Conservation (phyloP, 2,888 invertebrate genomes). For the Idaea dimidiata region DNA sequence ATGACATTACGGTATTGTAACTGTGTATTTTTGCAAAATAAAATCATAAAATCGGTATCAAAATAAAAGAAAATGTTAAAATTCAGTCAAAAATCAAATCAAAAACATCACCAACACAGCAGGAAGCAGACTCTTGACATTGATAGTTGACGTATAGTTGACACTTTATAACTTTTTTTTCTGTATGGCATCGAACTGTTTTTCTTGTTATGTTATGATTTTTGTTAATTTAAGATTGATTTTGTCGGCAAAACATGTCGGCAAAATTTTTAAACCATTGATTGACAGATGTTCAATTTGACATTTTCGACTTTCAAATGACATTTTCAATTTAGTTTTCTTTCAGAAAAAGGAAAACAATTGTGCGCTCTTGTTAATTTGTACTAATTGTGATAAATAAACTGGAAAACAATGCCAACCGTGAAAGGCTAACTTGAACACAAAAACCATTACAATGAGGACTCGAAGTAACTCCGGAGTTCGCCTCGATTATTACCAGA, state of each 20-base stretch:
- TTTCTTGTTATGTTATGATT: too few relatives aligned
- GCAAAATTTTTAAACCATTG: background rate
- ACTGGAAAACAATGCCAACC: conserved; percentile 8
- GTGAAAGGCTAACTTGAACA: conserved; percentile 11
- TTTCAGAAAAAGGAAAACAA: conserved; percentile 5
- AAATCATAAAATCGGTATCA: background rate
- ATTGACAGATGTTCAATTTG: conserved; percentile 26
- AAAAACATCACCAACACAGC: background rate
- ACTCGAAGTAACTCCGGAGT: conserved; percentile 95
- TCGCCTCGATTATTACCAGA: conserved; percentile 97
- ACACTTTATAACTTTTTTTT: background rate
- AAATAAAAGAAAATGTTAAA: background rate
- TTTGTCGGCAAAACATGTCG: background rate
- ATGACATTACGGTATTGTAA: background rate
- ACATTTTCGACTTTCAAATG: conserved; percentile 69
- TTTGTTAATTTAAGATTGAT: too few relatives aligned
- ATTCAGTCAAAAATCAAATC: background rate
- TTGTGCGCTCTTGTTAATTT: background rate
- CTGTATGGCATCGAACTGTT: background rate
- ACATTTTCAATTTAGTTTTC: conserved; percentile 34
- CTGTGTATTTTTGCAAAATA: background rate
- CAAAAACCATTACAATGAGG: conserved; percentile 81
- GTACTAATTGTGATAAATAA: background rate
- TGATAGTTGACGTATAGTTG: background rate
- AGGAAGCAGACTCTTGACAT: background rate